A percentile compares a stretch with the other conserved stretches of the same genome.
Evolutionary conservation across 2,113 vertebrate genomes (phyloP).

Genomic region (Limnothrissa miodon): DNA sequence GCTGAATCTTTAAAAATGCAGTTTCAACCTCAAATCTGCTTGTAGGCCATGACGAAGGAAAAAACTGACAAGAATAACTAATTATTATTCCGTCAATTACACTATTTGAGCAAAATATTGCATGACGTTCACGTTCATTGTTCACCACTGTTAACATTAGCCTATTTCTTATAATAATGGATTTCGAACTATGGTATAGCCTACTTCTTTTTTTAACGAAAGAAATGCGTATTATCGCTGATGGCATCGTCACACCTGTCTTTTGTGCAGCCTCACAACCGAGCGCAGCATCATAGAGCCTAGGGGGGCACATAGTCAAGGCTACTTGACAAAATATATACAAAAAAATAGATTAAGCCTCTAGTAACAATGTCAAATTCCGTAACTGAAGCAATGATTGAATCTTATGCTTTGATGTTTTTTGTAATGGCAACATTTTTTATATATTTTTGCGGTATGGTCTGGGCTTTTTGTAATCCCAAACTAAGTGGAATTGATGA

Average conservation of each 20-base stretch:
- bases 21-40: too few species aligned
- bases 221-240: not conserved
- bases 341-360: not conserved
- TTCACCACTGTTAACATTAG: too few species aligned
- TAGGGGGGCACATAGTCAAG: not conserved
- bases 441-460: conserved; percentile 75
- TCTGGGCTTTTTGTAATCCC: conserved; percentile 77
- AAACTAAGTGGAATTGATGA: conserved; percentile 67
- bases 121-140: too few species aligned
- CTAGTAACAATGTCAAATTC: conserved; percentile 54
- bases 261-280: not conserved
- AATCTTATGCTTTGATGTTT: conserved; percentile 75
- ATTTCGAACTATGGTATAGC: too few species aligned
- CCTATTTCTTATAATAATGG: not conserved
- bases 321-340: not conserved
- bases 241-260: not conserved
- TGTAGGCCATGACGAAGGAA: too few species aligned
- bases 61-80: too few species aligned
- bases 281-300: not conserved
- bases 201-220: too few species aligned
- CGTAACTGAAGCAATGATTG: conserved; percentile 71
- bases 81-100: too few species aligned
- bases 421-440: conserved; percentile 75
- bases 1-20: too few species aligned
- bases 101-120: too few species aligned